Evolutionary conservation across 2,797 vertebrate genomes (phyloP), one percentile per base, ranked within the genome.

Genomic region (Lycodopsis pacificus): DNA sequence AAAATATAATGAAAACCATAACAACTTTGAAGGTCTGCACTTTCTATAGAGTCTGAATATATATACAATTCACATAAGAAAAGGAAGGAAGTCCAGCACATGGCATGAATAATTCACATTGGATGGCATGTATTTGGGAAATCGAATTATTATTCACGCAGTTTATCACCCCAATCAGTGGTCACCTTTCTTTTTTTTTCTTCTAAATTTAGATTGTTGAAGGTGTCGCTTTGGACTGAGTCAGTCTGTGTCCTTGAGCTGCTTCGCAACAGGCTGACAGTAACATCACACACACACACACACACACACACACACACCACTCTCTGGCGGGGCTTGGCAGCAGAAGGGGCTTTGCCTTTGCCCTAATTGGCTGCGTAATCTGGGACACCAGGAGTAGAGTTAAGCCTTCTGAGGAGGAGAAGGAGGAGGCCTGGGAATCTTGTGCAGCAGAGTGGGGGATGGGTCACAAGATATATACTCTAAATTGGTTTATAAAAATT

Each of bases 301-400:
- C 54, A 68, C 58, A 30, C 56, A 25, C 25, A 25, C 25, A 25
- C 25, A 25, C 25, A 25, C 25, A 25, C 25, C 5, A 11, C 63
- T 61, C 67, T 67, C 56, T 9, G 72, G 25, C 54, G 78, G 68
- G 80, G 65, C 75, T 71, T 25, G 59, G 70, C 68, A 75, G 81
- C 91, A 93, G 90, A 94, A 89, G 91, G 86, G 84, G 89, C 90
- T 95, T 93, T 94, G 85, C 86, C 91, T 85, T 91, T 67, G 54
- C 72, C 72, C 88, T 94, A 94, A 94, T 93, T 94, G 92, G 88
- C 90, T 86, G 77, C 36, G 44, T 94, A 94, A 94, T 93, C 93
- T 91, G 84, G 90, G 88, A 86, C 86, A 76, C 79, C 61, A 76
- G 81, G 73, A 86, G 76, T 51, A 77, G 86, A 82, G 80, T 86